phyloP scores from a whole-genome alignment of 2,113 vertebrate species.

The Scortum barcoo region DNA sequence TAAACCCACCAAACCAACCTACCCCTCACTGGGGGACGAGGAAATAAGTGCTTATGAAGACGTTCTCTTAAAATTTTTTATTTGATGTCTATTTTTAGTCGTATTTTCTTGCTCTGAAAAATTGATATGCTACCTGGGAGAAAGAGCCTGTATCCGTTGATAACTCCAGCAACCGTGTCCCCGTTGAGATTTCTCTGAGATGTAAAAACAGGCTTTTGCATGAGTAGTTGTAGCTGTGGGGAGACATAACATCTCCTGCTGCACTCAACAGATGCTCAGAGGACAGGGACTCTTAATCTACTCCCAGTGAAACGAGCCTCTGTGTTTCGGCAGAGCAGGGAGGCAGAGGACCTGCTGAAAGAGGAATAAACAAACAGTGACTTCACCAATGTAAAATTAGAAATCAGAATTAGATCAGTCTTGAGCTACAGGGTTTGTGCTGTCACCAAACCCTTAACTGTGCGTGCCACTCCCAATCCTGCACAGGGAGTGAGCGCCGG shows the following conservation, averaged over 20 bases:
- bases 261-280: conserved; percentile 65
- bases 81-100: conserved; percentile 39
- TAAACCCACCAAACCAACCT: conserved; percentile 41
- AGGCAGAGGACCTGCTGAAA: conserved; percentile 28
- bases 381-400: conserved; percentile 49
- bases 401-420: conserved; percentile 50
- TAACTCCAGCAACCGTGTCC: conserved; percentile 25
- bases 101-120: conserved; percentile 33
- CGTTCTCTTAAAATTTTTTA: background rate
- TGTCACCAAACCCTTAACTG: conserved; percentile 18
- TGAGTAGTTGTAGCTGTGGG: conserved; percentile 39
- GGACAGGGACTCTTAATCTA: conserved; percentile 62
- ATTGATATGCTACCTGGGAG: conserved; percentile 33
- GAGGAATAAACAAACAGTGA: conserved; percentile 50
- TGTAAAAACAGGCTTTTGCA: conserved; percentile 36
- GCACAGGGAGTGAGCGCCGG: background rate
- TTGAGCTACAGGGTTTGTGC: background rate
- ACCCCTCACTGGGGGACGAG: conserved; percentile 8
- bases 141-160: conserved; percentile 29
- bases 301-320: conserved; percentile 51
- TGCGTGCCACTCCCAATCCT: background rate
- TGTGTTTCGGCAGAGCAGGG: conserved; percentile 34
- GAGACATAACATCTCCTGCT: conserved; percentile 49
- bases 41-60: conserved; percentile 22
- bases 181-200: conserved; percentile 47